These are phyloP conservation scores for Rousettus leschenaultii DNA, from an alignment of 2,113 vertebrate genomes.

Conservation along the genomic window DNA sequence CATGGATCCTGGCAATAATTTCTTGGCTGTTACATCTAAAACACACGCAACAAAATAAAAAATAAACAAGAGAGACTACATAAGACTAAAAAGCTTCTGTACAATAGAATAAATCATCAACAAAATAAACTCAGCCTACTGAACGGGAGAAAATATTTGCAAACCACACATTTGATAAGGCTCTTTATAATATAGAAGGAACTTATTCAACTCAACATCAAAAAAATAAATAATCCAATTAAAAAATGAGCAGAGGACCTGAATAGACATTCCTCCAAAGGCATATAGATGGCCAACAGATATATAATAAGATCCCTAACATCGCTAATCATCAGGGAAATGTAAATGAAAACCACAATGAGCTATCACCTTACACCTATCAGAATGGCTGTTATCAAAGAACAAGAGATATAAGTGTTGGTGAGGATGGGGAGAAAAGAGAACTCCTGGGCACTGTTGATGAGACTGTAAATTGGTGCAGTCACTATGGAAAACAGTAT, in stretches of 20 bases:
- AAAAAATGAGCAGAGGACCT: not conserved
- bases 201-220: not conserved
- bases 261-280: not conserved
- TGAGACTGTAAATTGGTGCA: not conserved
- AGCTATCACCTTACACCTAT: not conserved
- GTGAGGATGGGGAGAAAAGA: not conserved
- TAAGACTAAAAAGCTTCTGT: not conserved
- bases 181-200: not conserved
- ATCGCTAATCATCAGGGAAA: not conserved
- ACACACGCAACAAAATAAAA: not conserved
- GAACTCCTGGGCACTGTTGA: not conserved
- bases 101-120: not conserved
- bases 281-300: not conserved
- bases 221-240: not conserved
- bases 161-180: not conserved
- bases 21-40: not conserved
- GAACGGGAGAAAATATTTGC: not conserved
- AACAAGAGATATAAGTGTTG: not conserved
- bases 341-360: not conserved
- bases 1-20: not conserved
- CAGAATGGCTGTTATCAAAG: not conserved
- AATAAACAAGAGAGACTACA: not conserved
- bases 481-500: not conserved
- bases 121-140: not conserved
- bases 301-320: not conserved